Evolutionary conservation across 2,113 vertebrate species (phyloP), one percentile per base, ranked within the genome.

Genomic region (Nibea albiflora): DNA sequence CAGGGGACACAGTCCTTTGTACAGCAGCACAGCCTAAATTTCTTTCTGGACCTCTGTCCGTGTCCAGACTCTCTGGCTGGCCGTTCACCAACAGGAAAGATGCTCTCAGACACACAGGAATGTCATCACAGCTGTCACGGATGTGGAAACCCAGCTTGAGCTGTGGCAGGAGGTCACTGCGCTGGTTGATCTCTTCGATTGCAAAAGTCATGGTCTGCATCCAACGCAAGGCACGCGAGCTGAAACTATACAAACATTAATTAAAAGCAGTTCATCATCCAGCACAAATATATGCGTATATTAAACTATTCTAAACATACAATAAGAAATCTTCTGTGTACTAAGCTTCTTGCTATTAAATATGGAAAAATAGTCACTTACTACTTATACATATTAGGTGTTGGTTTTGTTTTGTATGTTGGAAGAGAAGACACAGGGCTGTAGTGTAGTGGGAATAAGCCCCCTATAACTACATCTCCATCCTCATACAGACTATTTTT

Each of bases 131-230:
- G 76, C 93, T 94, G 82, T 95, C 95, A 56, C 79, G 88, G 14
- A 95, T 93, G 76, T 95, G 92, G 57, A 92, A 95, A 24, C 94
- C 94, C 44, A 95, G 75, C 42, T 87, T 93, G 8, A 94, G 67
- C 42, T 89, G 81, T 28, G 95, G 93, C 24, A 95, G 89, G n/a
- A 95, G 78, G 74, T 95, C 93, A 8, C 31, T 58, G 31, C 87
- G 89, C 46, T 82, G 75, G 79, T 95, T 95, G 74, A 95, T 93
- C 71, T 95, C 94, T 52, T 64, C 74, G 15, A 95, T 90, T 28
- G 94, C 86, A 77, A 95, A 95, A 15, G 78, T 88, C 94, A 95
- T 95, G 10, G 94, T 93, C 58, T 90, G 87, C 88, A 94, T 94
- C 94, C 94, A 95, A 16, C 94, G 90, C 22, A 95, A 76, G 17